phyloP scores from a whole-genome alignment of 1,140 invertebrate genomes.

The Brachionus sp. region DNA sequence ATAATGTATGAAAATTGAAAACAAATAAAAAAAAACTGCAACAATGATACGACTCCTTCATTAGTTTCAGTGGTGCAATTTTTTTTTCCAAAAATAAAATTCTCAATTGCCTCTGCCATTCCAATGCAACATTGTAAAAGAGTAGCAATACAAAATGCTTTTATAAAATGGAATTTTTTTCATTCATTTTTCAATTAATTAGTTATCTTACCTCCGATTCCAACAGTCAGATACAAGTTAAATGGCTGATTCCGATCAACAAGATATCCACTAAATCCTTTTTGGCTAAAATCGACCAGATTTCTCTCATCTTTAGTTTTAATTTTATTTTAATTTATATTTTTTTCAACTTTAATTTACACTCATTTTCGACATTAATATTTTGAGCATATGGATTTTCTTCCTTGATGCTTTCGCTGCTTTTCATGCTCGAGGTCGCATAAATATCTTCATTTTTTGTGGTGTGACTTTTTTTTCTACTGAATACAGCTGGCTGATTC shows the following conservation, averaged over 20 bases:
- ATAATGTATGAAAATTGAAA: conserved; percentile 40
- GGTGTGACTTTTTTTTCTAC: conserved; percentile 5
- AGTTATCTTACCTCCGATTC: neutral
- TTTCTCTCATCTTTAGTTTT: neutral
- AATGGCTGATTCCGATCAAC: conserved; percentile 34
- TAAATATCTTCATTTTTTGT: conserved; percentile 8
- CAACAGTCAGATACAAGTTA: conserved; percentile 38
- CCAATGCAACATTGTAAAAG: conserved; percentile 11
- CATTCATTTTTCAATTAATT: neutral
- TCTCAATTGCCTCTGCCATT: conserved; percentile 24
- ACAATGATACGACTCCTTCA: neutral
- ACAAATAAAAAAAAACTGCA: conserved; percentile 36
- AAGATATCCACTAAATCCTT: conserved; percentile 21
- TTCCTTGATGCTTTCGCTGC: neutral
- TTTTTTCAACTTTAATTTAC: neutral
- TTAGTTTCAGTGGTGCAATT: conserved; percentile 7
- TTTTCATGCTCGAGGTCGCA: neutral
- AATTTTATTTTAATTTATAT: neutral
- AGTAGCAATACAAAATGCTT: conserved; percentile 24
- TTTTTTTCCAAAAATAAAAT: neutral
- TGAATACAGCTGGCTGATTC: neutral
- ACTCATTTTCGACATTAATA: neutral
- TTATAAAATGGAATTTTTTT: neutral
- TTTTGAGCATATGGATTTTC: neutral
- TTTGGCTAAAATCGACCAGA: neutral